These are phyloP conservation scores for Microcaecilia unicolor DNA, from an alignment of 2,797 vertebrate genomes.

Conservation along the genomic window DNA sequence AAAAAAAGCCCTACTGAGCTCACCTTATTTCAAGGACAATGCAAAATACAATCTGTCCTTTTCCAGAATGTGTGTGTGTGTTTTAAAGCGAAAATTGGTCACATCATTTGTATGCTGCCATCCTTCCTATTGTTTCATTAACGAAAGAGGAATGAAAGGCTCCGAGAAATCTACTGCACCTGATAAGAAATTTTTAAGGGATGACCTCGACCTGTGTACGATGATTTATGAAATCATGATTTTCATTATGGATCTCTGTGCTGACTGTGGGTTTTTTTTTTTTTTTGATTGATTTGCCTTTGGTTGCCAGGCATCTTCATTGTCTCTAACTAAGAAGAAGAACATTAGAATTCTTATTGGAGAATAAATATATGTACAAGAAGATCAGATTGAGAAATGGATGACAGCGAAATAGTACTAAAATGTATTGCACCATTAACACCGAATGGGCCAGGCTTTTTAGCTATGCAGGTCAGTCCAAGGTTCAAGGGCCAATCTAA, in stretches of 20 bases:
- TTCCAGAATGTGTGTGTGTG: conserved; percentile 19
- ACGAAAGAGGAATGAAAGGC: conserved; percentile 44
- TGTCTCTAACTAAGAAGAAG: conserved; percentile 38
- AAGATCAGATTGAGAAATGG: conserved; percentile 3
- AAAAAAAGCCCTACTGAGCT: conserved; percentile 10
- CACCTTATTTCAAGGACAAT: conserved; percentile 42
- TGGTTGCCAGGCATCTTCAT: conserved; percentile 22
- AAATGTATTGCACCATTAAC: no score
- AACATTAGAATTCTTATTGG: conserved; percentile 32
- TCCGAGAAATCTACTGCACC: conserved; percentile 40
- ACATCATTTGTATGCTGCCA: conserved; percentile 53
- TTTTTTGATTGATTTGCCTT: conserved; percentile 64
- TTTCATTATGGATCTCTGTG: conserved; percentile 84
- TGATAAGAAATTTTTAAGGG: conserved; percentile 76
- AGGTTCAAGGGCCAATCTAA: no score
- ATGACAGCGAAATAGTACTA: conserved; percentile 1
- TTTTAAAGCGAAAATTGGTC: conserved; percentile 34
- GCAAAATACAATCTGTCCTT: conserved; percentile 11
- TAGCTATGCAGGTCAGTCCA: no score
- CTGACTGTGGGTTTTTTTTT: conserved; percentile 83
- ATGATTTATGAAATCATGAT: conserved; percentile 90
- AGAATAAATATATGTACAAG: conserved; percentile 37
- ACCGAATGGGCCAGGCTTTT: no score
- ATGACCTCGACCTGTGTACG: conserved; percentile 73
- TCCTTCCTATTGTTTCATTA: conserved; percentile 53